These are phyloP conservation scores for Platorchestia sp. DNA, from an alignment of 1,140 invertebrate genomes.

Conservation along the genomic window DNA sequence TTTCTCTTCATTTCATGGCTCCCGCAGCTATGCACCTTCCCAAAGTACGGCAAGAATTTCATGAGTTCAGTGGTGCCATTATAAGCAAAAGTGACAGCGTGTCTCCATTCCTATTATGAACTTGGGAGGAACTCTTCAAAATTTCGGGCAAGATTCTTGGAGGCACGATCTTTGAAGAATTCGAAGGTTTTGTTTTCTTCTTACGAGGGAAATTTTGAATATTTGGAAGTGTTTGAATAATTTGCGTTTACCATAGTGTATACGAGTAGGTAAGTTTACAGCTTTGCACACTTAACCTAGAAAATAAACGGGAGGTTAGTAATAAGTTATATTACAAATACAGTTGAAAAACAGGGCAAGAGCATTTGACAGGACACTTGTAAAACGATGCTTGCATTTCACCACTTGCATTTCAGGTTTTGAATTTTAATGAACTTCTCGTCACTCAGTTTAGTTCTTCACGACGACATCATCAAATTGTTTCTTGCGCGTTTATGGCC, in stretches of 20 bases:
- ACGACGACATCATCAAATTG: not conserved
- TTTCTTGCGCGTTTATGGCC: too few species aligned
- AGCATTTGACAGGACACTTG: not conserved
- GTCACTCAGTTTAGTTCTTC: not conserved
- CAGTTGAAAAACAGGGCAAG: too few species aligned
- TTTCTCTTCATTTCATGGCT: conserved; percentile 30
- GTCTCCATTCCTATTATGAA: not conserved
- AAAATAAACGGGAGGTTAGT: too few species aligned
- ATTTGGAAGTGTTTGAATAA: not conserved
- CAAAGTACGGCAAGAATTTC: not conserved
- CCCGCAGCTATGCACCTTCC: not conserved
- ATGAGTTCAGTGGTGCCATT: not conserved
- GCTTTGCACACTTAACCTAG: too few species aligned
- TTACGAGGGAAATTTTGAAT: not conserved
- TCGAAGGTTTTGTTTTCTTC: not conserved
- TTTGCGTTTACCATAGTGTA: not conserved
- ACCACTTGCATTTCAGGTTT: not conserved
- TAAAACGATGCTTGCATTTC: not conserved
- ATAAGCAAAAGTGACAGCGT: not conserved
- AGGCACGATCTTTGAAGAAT: not conserved
- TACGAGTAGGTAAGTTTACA: too few species aligned
- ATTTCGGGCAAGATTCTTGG: not conserved
- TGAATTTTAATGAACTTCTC: not conserved
- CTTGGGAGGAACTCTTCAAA: not conserved
- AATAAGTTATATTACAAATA: too few species aligned